A percentile compares a stretch with the other conserved stretches of the same genome.
phyloP scores from a whole-genome alignment of 2,797 vertebrate species.

The Parauchenoglanis ngamensis region DNA sequence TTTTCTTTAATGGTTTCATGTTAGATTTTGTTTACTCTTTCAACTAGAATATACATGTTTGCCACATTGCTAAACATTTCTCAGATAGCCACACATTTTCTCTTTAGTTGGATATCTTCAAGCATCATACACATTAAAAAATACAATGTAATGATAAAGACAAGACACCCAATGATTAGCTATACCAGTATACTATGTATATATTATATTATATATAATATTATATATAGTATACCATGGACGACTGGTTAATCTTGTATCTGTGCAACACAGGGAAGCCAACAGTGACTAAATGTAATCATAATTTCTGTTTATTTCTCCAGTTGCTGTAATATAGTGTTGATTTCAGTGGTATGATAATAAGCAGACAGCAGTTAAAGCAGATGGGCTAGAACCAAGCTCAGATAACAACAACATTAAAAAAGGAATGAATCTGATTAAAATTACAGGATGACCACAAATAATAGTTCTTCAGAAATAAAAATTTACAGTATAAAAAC shows the following conservation, averaged over 20 bases:
- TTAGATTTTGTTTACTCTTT: neutral
- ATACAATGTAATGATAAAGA: neutral
- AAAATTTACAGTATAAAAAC: neutral
- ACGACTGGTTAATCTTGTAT: neutral
- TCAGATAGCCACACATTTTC: neutral
- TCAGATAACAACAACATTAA: neutral
- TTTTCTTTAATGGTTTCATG: neutral
- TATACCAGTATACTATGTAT: neutral
- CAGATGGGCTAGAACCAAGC: neutral
- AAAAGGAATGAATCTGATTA: neutral
- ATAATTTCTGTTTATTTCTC: neutral
- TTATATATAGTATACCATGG: neutral
- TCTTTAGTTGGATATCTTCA: neutral
- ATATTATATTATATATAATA: neutral
- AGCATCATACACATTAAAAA: neutral
- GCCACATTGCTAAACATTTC: neutral
- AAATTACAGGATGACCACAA: neutral
- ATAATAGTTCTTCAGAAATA: neutral
- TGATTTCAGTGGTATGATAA: neutral
- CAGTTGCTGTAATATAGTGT: neutral
- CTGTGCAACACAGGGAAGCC: neutral
- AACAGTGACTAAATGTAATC: neutral
- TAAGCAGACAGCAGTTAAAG: neutral
- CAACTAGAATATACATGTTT: neutral
- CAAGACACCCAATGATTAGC: neutral